These are phyloP conservation scores for Monochamus alternatus DNA, from an alignment of 2,888 invertebrate species.

Conservation along the genomic window DNA sequence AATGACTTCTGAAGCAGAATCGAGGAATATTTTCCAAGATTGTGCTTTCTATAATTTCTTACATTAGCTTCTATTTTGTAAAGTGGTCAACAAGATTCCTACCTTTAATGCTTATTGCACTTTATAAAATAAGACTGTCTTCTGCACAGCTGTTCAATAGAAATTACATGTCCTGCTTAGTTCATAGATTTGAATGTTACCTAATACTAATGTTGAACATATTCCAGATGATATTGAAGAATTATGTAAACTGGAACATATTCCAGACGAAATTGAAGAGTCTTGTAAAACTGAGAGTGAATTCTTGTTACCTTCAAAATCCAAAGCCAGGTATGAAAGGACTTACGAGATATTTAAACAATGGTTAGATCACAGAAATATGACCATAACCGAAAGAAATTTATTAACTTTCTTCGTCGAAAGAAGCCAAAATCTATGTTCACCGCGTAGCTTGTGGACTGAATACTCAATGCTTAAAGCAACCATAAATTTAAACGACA, in stretches of 20 bases:
- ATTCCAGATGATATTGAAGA: no score
- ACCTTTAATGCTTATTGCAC: no score
- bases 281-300: neutral
- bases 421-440: constrained; percentile 39
- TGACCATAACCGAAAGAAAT: constrained; percentile 36
- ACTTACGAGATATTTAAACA: constrained; percentile 42
- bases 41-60: no score
- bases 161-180: no score
- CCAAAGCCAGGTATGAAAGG: constrained; percentile 43
- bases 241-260: neutral
- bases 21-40: no score
- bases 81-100: no score
- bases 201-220: no score
- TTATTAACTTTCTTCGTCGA: constrained; percentile 47
- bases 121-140: no score
- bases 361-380: constrained; percentile 39
- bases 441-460: constrained; percentile 43
- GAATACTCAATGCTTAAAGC: constrained; percentile 50
- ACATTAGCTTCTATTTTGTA: no score
- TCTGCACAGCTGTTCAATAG: no score
- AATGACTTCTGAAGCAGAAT: no score
- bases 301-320: constrained; percentile 36
- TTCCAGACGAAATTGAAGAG: neutral
- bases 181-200: no score
- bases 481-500: constrained; percentile 41